Evolutionary conservation across 2,113 vertebrate species (phyloP).

Genomic region (Nycticebus coucang): DNA sequence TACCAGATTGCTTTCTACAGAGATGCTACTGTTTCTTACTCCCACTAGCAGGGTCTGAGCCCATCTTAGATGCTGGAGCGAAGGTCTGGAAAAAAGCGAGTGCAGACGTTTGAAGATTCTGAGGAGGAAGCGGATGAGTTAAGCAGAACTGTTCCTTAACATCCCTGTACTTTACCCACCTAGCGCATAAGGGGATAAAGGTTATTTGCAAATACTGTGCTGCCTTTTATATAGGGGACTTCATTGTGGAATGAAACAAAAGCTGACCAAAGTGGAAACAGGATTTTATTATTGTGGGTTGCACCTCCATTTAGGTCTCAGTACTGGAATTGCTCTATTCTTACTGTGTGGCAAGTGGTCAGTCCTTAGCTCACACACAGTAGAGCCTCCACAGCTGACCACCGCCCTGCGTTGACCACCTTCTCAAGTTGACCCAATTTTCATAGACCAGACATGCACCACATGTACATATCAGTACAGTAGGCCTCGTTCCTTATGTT

Average conservation of each 20-base stretch:
- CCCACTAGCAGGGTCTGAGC: neutral
- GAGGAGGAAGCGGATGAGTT: neutral
- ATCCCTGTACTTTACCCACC: neutral
- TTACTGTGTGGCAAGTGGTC: neutral
- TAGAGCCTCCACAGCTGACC: too few species aligned
- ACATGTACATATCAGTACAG: too few species aligned
- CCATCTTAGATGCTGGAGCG: neutral
- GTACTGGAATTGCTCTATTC: neutral
- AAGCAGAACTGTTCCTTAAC: neutral
- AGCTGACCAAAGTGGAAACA: neutral
- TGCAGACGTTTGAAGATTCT: neutral
- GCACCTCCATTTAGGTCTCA: neutral
- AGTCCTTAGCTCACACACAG: neutral
- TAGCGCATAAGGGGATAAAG: neutral
- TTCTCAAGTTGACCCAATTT: too few species aligned
- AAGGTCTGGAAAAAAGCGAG: neutral
- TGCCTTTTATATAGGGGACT: too few species aligned
- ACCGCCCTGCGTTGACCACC: too few species aligned
- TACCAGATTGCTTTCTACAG: constrained; percentile 15
- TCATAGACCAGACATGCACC: too few species aligned
- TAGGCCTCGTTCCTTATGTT: too few species aligned
- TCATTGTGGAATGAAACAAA: neutral
- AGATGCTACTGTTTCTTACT: neutral
- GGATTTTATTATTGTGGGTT: neutral
- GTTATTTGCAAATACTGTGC: too few species aligned